These are phyloP conservation scores for Tachycineta bicolor DNA, from an alignment of 2,113 vertebrate species.

Conservation along the genomic window DNA sequence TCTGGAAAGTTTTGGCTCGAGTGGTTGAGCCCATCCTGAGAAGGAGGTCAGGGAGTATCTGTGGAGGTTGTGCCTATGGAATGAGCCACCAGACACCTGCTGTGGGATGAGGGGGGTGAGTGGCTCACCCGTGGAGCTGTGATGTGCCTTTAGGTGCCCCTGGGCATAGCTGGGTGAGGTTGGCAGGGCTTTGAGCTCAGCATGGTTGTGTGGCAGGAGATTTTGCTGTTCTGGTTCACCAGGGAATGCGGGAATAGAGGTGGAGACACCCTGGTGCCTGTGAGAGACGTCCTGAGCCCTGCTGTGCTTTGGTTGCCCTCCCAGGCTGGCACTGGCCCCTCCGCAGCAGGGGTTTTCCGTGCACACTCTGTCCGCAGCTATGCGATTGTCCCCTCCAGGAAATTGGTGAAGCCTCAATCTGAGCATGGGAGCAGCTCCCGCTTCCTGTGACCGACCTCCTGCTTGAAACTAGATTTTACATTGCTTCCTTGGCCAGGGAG, in stretches of 20 bases:
- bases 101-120: not conserved
- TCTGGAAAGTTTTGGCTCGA: constrained; percentile 5
- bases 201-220: rapidly evolving
- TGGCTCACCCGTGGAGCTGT: rapidly evolving
- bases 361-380: rapidly evolving
- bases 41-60: not conserved
- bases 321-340: rapidly evolving
- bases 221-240: not conserved
- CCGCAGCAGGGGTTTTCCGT: not conserved
- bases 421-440: not conserved
- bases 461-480: not conserved
- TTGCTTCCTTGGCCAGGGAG: not conserved
- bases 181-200: not conserved
- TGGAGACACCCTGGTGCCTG: not conserved
- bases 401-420: not conserved
- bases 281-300: not conserved
- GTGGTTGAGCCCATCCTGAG: not conserved
- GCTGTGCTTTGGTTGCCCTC: not conserved
- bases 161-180: rapidly evolving
- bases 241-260: not conserved
- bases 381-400: not conserved
- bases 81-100: not conserved
- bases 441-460: not conserved
- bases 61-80: not conserved
- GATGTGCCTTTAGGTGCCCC: not conserved